A percentile compares a stretch with the other conserved stretches of the same genome.
Evolutionary conservation across 64 coral and sea anemone genomes (phyloP).

Genomic region (Catalaphyllia jardinei): DNA sequence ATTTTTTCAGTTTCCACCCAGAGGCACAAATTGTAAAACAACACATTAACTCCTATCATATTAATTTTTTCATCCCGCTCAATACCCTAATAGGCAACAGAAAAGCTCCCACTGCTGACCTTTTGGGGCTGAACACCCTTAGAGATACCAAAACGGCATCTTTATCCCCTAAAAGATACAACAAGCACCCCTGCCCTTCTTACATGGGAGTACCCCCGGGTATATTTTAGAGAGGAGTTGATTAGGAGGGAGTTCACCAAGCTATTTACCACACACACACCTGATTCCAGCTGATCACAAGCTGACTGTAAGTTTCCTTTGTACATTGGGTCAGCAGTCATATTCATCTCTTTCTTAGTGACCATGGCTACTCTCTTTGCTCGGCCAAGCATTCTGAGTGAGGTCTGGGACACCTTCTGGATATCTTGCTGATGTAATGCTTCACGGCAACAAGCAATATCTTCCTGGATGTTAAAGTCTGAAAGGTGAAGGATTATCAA

Average conservation of each 20-base stretch:
- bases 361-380: constrained; percentile 67
- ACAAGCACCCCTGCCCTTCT: no score
- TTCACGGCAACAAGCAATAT: constrained; percentile 65
- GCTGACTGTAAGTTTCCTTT: constrained; percentile 67
- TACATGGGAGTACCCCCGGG: no score
- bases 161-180: no score
- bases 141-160: no score
- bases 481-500: neutral
- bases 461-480: constrained; percentile 82
- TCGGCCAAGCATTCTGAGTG: constrained; percentile 66
- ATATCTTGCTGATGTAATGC: constrained; percentile 71
- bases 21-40: no score
- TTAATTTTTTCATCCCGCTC: no score
- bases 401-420: constrained; percentile 57
- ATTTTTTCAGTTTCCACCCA: no score
- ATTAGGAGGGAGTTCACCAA: neutral
- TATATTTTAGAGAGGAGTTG: no score
- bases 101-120: no score
- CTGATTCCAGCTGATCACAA: constrained; percentile 47
- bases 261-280: neutral
- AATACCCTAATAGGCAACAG: no score
- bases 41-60: no score
- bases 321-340: constrained; percentile 87
- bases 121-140: no score
- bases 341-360: constrained; percentile 67